Base-by-base conservation (phyloP, 2,113 vertebrate genomes). In the Heptranchias perlo region DNA sequence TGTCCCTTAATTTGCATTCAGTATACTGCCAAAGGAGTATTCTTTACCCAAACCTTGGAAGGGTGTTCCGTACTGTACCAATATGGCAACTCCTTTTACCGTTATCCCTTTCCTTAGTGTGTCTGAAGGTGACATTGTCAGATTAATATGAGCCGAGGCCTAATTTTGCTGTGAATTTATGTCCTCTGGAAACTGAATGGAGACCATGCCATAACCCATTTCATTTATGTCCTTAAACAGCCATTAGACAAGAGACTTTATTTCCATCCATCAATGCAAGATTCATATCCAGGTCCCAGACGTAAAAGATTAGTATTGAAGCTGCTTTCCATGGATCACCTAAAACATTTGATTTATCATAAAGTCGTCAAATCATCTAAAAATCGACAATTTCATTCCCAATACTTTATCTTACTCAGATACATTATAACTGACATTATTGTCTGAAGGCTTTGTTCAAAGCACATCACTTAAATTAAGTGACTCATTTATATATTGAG, bases 231-330 rank as follows among this genome's bases (percentile, higher is more conserved):
- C 87, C 54, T 91, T 58, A 91, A 91, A 91, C 52, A 3, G 54
- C 52, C 49, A 91, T 91, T 91, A 58, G 87, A 61, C 78, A 82
- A 39, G 78, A 39, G 78, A 82, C 78, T 82, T 82, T 82, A 82
- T 44, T 82, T 82, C 78, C n/a, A 82, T 21, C 78, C n/a, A 82
- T 82, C 44, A 82, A 39, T 16, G n/a, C 78, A 82, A 82, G n/a
- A 82, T 82, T 82, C 78, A 82, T 82, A 82, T 47, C 39, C 1
- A 39, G n/a, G 76, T 44, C 76, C 76, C 76, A 82, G 39, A 82
- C 21, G 78, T 47, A 39, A 82, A 82, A 39, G 39, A 82, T 82
- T 82, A 82, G 78, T 82, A 44, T 21, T 82, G 78, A 82, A 82
- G 47, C 78, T 82, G 78, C 78, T 82, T 82, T 82, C 16, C 39